Conservation (phyloP, 2,888 invertebrate genomes). For the Hirtodrosophila confusa region DNA sequence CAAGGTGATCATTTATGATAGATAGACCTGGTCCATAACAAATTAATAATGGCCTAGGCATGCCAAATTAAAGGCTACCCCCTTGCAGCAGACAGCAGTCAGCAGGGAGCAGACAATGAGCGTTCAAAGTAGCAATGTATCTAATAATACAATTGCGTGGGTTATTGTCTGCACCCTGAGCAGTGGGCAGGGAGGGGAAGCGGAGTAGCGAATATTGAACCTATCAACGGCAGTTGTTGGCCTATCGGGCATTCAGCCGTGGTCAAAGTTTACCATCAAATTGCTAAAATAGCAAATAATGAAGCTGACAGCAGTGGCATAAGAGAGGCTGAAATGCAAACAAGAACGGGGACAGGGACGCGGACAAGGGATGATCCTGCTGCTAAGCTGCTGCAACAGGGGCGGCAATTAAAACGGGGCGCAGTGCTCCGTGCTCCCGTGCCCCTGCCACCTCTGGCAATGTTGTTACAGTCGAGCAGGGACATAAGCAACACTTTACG, state of each 20-base stretch:
- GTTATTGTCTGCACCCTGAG: conserved; percentile 37
- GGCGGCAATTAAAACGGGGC: conserved; percentile 77
- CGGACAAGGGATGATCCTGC: conserved; percentile 72
- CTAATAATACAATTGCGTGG: conserved; percentile 43
- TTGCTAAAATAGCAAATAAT: conserved; percentile 81
- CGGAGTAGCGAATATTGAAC: conserved; percentile 51
- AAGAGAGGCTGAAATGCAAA: background rate
- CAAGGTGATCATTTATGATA: conserved; percentile 56
- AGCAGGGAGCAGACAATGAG: conserved; percentile 21
- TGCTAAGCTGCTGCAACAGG: conserved; percentile 68
- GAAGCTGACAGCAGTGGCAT: conserved; percentile 64
- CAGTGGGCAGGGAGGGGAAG: conserved; percentile 1
- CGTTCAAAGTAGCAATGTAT: conserved; percentile 53
- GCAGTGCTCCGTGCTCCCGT: conserved; percentile 37
- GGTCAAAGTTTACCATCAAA: conserved; percentile 75
- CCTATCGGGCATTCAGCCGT: conserved; percentile 58
- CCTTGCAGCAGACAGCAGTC: conserved; percentile 20
- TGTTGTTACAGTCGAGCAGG: conserved; percentile 66
- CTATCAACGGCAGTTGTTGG: conserved; percentile 47
- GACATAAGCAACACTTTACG: conserved; percentile 80
- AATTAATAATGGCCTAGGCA: conserved; percentile 62
- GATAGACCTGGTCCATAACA: conserved; percentile 59
- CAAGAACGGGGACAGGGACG: background rate
- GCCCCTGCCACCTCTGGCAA: conserved; percentile 14
- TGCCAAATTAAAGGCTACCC: conserved; percentile 43